Conservation (phyloP, 2,888 invertebrate genomes). For the Panzeria rudis region DNA sequence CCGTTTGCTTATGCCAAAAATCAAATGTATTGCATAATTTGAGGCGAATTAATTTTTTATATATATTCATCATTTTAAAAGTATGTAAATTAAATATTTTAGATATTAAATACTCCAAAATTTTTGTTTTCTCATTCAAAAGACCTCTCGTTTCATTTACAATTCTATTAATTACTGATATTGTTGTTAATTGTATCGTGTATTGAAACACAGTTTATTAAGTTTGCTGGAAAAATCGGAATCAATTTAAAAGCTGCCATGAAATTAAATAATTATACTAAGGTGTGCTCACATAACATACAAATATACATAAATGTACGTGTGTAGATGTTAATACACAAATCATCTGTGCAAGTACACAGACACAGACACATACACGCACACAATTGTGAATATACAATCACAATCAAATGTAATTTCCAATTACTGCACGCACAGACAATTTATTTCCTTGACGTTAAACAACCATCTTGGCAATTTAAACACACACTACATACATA, state of each 20-base stretch:
- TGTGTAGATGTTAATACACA: conserved; percentile 3
- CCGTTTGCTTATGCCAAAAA: no score
- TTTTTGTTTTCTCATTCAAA: not conserved
- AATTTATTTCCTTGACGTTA: conserved; percentile 81
- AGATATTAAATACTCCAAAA: no score
- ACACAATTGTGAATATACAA: conserved; percentile 34
- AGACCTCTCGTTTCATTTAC: no score
- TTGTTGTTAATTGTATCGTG: conserved; percentile 19
- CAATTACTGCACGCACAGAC: conserved; percentile 83
- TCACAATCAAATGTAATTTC: conserved; percentile 78
- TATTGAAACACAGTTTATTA: conserved; percentile 3
- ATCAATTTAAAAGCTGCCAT: conserved; percentile 62
- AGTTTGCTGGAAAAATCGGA: conserved; percentile 1
- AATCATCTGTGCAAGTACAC: conserved; percentile 34
- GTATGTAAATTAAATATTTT: no score
- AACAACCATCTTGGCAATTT: conserved; percentile 74
- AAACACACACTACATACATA: not conserved
- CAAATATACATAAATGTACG: not conserved
- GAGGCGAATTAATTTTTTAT: no score
- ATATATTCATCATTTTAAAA: no score
- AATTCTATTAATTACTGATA: conserved; percentile 8
- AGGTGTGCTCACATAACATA: not conserved
- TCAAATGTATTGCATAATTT: no score
- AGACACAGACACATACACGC: conserved; percentile 24
- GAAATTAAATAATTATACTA: conserved; percentile 61